These are phyloP conservation scores for Troilus luridus DNA, from an alignment of 2,888 invertebrate genomes.

Conservation along the genomic window DNA sequence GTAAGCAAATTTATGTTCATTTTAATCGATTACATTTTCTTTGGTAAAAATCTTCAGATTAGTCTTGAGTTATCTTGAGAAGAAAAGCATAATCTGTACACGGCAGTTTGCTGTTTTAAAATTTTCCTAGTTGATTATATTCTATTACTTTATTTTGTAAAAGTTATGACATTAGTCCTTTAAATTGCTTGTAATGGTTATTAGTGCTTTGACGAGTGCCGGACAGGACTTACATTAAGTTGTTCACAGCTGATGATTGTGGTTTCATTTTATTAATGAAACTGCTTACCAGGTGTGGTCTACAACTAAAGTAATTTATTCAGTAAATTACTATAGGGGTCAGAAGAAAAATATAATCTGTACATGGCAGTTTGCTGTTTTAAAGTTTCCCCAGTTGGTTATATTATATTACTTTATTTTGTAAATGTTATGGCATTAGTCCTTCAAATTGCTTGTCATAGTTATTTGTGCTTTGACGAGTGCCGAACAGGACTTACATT, in stretches of 20 bases:
- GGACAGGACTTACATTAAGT: neutral
- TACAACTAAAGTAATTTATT: neutral
- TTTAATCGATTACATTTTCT: no score
- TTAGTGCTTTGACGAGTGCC: neutral
- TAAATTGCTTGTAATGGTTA: neutral
- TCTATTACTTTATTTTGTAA: neutral
- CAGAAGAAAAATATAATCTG: neutral
- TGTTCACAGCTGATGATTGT: neutral
- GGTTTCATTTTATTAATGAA: neutral
- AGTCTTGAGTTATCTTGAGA: no score
- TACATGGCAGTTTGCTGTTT: neutral
- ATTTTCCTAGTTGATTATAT: no score
- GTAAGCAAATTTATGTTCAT: no score
- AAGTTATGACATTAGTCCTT: neutral
- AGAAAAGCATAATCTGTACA: no score
- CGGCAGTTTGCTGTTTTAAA: no score
- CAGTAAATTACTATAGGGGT: neutral
- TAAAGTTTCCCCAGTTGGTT: no score
- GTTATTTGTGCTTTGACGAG: neutral
- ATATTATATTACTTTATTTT: no score
- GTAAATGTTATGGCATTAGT: no score
- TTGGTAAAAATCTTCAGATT: no score
- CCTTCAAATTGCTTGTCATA: no score
- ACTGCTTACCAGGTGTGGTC: neutral
- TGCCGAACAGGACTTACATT: constrained; percentile 4